Evolutionary conservation across 2,113 vertebrate genomes (phyloP).

Genomic region (Oncorhynchus kisutch): DNA sequence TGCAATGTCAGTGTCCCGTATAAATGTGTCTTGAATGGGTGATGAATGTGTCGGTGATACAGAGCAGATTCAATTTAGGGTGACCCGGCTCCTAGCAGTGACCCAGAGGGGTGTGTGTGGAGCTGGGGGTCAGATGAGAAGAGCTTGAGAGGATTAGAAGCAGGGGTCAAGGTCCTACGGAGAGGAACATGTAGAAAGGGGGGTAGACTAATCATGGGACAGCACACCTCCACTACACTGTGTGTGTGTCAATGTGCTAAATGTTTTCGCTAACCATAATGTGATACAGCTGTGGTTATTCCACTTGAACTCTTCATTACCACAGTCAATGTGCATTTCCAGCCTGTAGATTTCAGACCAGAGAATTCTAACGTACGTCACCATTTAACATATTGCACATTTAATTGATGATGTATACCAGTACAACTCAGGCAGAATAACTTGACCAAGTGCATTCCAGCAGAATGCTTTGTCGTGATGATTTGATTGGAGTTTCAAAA

Average conservation of each 20-base stretch:
- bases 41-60: slow-evolving; percentile 1
- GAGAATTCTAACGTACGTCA: too few relatives aligned
- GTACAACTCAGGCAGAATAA: too few relatives aligned
- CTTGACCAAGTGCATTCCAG: too few relatives aligned
- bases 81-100: not conserved
- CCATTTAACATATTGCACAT: too few relatives aligned
- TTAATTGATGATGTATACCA: too few relatives aligned
- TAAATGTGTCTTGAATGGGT: not conserved
- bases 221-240: not conserved
- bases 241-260: not conserved
- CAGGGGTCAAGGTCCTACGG: not conserved
- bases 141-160: not conserved
- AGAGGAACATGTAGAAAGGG: not conserved
- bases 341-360: too few relatives aligned
- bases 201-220: not conserved
- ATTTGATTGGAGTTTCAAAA: not conserved
- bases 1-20: not conserved
- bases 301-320: too few relatives aligned
- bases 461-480: not conserved
- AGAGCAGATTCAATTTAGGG: not conserved
- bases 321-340: too few relatives aligned
- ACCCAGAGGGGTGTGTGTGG: not conserved
- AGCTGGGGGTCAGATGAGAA: not conserved
- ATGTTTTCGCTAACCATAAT: too few relatives aligned
- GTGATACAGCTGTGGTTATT: too few relatives aligned